phyloP scores from a whole-genome alignment of 2,797 vertebrate species.

The Pangasius sanitwongsei region DNA sequence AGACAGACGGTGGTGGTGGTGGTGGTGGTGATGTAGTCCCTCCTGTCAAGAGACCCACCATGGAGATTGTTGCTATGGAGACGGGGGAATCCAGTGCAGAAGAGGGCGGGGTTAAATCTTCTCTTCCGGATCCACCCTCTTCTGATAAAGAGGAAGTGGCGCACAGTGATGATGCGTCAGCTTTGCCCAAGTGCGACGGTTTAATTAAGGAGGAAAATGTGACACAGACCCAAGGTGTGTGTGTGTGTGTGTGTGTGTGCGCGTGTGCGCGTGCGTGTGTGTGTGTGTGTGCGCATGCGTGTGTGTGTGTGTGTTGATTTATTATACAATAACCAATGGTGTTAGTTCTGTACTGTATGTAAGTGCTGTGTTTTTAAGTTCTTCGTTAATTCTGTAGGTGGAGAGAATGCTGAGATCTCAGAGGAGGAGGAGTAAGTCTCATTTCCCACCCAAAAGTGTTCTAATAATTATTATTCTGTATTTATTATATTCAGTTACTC shows the following conservation, averaged over 20 bases:
- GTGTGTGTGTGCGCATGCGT: constrained; percentile 3
- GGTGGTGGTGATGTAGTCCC: neutral
- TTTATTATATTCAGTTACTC: neutral
- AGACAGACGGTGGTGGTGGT: neutral
- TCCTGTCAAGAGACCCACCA: constrained; percentile 60
- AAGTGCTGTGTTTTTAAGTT: neutral
- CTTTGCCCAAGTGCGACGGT: neutral
- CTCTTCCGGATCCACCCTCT: neutral
- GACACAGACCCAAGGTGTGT: neutral
- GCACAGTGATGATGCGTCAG: neutral
- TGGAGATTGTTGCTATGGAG: constrained; percentile 12
- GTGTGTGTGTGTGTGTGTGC: neutral
- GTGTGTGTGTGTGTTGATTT: neutral
- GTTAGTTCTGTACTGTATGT: neutral
- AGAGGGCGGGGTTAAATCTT: neutral
- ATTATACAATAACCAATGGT: neutral
- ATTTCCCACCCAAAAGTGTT: neutral
- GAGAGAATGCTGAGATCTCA: neutral
- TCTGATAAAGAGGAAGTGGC: neutral
- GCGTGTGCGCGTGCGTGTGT: neutral
- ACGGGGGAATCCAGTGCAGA: neutral
- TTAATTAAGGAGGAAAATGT: neutral
- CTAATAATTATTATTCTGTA: neutral
- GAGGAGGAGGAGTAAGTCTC: constrained; percentile 27
- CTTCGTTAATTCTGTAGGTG: constrained; percentile 32